Evolutionary conservation across 1,140 invertebrate species (phyloP).

Genomic region (Carposina sasakii): DNA sequence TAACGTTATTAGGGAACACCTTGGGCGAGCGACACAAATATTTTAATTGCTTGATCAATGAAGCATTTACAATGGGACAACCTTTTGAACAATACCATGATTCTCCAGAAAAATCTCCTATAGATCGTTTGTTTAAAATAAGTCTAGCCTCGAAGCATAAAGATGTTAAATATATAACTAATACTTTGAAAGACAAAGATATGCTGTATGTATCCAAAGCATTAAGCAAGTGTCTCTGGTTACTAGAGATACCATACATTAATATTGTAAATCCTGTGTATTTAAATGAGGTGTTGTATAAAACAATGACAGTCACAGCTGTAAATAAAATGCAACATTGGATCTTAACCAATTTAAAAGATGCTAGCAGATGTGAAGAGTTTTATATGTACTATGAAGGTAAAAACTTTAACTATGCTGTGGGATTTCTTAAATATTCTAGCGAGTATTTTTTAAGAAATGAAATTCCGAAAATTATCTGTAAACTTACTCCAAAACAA

Average conservation of each 20-base stretch:
- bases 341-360: slow-evolving; percentile 35
- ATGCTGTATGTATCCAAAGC: slow-evolving; percentile 51
- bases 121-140: slow-evolving; percentile 51
- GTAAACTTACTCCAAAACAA: background rate
- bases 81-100: slow-evolving; percentile 22
- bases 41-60: slow-evolving; percentile 33
- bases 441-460: slow-evolving; percentile 27
- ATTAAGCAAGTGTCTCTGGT: slow-evolving; percentile 37
- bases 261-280: slow-evolving; percentile 38
- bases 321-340: slow-evolving; percentile 49
- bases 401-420: slow-evolving; percentile 27
- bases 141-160: slow-evolving; percentile 39
- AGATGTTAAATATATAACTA: slow-evolving; percentile 41
- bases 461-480: slow-evolving; percentile 19
- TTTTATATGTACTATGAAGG: slow-evolving; percentile 47
- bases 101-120: slow-evolving; percentile 28
- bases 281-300: slow-evolving; percentile 39
- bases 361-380: slow-evolving; percentile 30
- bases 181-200: slow-evolving; percentile 37
- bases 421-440: slow-evolving; percentile 42
- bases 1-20: slow-evolving; percentile 30
- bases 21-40: slow-evolving; percentile 38
- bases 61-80: slow-evolving; percentile 16
- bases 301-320: slow-evolving; percentile 43
- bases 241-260: slow-evolving; percentile 30